phyloP scores from a whole-genome alignment of 2,888 invertebrate genomes.

The Acrobasis suavella region DNA sequence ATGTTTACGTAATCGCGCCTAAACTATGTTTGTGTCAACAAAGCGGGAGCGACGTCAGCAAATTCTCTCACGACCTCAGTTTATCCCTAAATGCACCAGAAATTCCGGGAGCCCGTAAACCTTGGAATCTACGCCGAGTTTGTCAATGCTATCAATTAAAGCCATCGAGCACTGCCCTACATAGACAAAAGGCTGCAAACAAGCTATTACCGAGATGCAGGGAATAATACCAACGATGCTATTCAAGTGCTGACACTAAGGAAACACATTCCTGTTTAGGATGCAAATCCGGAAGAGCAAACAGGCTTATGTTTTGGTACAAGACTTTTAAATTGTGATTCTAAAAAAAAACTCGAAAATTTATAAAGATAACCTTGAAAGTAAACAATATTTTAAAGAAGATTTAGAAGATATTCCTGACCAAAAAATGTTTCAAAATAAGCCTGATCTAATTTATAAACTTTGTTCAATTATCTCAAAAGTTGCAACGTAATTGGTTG shows the following conservation, averaged over 20 bases:
- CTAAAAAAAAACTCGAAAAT: too few species aligned
- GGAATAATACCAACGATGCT: conserved; percentile 13
- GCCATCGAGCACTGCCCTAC: conserved; percentile 65
- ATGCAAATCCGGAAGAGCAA: conserved; percentile 7
- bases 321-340: background rate
- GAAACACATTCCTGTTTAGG: conserved; percentile 2
- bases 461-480: conserved; percentile 1
- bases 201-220: conserved; percentile 52
- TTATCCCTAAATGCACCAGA: conserved; percentile 29
- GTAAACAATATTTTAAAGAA: background rate
- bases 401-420: background rate
- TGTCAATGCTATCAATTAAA: conserved; percentile 73
- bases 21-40: conserved; percentile 7
- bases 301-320: background rate
- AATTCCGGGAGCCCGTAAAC: conserved; percentile 36
- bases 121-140: conserved; percentile 46
- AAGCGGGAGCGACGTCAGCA: background rate
- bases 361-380: too few species aligned
- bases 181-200: conserved; percentile 64
- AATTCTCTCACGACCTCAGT: conserved; percentile 18
- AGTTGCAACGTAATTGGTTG: conserved; percentile 4
- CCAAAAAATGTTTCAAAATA: background rate
- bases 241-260: conserved; percentile 15
- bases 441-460: background rate
- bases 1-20: conserved; percentile 9